Percentiles rank a stretch among this genome's conserved stretches.
Evolutionary conservation across 2,797 vertebrate species (phyloP).

Genomic region (Champsocephalus gunnari): DNA sequence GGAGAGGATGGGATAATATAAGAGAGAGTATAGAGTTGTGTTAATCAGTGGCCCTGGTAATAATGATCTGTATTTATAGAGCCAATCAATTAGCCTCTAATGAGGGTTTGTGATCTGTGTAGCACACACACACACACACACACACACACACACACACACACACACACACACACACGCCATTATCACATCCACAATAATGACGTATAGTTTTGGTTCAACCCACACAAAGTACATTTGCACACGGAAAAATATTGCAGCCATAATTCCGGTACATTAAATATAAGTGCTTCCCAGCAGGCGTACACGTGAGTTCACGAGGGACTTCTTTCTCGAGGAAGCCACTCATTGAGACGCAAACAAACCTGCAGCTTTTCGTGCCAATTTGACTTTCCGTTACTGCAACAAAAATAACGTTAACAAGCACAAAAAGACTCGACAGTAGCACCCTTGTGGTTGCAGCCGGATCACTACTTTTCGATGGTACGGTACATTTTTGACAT

Average conservation of each 20-base stretch:
- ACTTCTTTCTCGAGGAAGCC: background rate
- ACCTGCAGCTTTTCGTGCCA: slow-evolving; percentile 1
- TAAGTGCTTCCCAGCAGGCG: slow-evolving; percentile 12
- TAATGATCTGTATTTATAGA: slow-evolving; percentile 77
- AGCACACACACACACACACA: slow-evolving; percentile 21
- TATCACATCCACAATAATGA: background rate
- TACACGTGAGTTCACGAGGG: background rate
- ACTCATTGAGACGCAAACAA: background rate
- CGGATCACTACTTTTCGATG: background rate
- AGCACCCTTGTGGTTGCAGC: background rate
- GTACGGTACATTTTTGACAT: background rate
- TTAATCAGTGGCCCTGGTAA: slow-evolving; percentile 78
- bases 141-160: slow-evolving; percentile 6
- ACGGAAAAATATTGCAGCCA: background rate
- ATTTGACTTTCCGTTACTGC: background rate
- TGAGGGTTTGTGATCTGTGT: slow-evolving; percentile 71
- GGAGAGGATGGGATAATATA: slow-evolving; percentile 51
- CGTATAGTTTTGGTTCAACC: slow-evolving; percentile 10
- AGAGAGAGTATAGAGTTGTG: slow-evolving; percentile 59
- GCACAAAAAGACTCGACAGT: background rate
- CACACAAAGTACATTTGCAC: background rate
- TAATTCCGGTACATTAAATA: slow-evolving; percentile 16
- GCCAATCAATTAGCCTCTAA: slow-evolving; percentile 75
- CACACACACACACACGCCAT: background rate
- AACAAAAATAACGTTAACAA: slow-evolving; percentile 13